Percentiles rank a stretch among this genome's conserved stretches.
These are phyloP conservation scores for Psix sp. DNA, from an alignment of 1,140 invertebrate species.

Conservation along the genomic window DNA sequence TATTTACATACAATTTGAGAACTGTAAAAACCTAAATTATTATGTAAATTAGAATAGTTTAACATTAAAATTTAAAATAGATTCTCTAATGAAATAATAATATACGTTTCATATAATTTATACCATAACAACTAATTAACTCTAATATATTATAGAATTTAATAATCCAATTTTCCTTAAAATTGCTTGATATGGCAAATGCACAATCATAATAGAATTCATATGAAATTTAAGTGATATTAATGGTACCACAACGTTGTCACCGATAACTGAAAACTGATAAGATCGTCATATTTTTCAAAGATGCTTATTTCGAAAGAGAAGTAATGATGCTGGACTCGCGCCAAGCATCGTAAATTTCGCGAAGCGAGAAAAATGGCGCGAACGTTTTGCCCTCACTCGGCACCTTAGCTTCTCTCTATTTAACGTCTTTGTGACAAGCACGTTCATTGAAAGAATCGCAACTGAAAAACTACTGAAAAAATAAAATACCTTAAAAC, in stretches of 20 bases:
- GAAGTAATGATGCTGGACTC: constrained; percentile 75
- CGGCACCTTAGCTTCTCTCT: constrained; percentile 59
- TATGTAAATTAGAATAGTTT: no score
- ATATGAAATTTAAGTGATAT: constrained; percentile 22
- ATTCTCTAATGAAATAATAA: no score
- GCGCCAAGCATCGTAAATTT: constrained; percentile 75
- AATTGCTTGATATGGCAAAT: no score
- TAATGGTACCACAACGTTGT: constrained; percentile 61
- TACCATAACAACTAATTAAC: no score
- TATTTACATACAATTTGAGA: no score
- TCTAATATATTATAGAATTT: no score
- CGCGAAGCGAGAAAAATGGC: constrained; percentile 74
- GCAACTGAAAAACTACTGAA: constrained; percentile 52
- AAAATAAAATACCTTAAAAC: constrained; percentile 55
- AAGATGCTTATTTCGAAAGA: constrained; percentile 74
- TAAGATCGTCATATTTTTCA: constrained; percentile 71
- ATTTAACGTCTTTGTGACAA: constrained; percentile 60
- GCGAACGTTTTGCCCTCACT: constrained; percentile 67
- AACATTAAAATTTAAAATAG: no score
- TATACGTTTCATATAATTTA: no score
- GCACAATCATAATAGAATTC: constrained; percentile 59
- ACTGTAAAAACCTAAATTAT: no score
- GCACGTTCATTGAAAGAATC: constrained; percentile 60
- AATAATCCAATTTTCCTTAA: no score
- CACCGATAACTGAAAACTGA: constrained; percentile 68